Conservation (phyloP, 2,888 invertebrate species). For the Melikaiella ostensackeni region DNA sequence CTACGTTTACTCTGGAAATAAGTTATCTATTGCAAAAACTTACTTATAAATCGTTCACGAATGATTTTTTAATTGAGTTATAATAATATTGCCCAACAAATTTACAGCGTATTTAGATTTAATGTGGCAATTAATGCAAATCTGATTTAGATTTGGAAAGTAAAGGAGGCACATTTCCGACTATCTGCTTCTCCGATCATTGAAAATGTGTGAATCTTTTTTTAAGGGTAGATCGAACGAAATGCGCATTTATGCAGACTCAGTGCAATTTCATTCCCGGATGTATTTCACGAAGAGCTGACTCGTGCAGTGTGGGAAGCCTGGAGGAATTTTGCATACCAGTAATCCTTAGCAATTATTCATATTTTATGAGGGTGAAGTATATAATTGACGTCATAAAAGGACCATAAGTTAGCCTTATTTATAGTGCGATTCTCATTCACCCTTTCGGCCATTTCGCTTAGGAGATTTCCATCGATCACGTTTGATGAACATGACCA, state of each 20-base stretch:
- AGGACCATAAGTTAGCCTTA: slow-evolving; percentile 71
- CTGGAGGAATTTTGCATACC: slow-evolving; percentile 60
- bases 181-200: not conserved
- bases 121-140: not conserved
- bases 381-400: slow-evolving; percentile 73
- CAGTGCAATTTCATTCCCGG: slow-evolving; percentile 51
- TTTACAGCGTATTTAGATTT: not conserved
- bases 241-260: slow-evolving; percentile 41
- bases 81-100: no score
- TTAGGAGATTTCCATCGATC: slow-evolving; percentile 24
- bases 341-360: slow-evolving; percentile 69
- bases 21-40: not conserved
- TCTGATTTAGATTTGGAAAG: not conserved
- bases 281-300: slow-evolving; percentile 57
- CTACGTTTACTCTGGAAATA: not conserved
- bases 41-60: not conserved
- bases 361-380: slow-evolving; percentile 69
- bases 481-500: slow-evolving; percentile 45
- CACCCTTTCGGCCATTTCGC: not conserved
- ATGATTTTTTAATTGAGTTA: no score
- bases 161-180: not conserved
- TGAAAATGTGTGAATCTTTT: slow-evolving; percentile 9
- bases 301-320: slow-evolving; percentile 46
- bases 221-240: slow-evolving; percentile 37
- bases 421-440: slow-evolving; percentile 32